Evolutionary conservation across 2,888 invertebrate genomes (phyloP), one percentile per base, ranked within the genome.

Genomic region (Campopleginae sp.): DNA sequence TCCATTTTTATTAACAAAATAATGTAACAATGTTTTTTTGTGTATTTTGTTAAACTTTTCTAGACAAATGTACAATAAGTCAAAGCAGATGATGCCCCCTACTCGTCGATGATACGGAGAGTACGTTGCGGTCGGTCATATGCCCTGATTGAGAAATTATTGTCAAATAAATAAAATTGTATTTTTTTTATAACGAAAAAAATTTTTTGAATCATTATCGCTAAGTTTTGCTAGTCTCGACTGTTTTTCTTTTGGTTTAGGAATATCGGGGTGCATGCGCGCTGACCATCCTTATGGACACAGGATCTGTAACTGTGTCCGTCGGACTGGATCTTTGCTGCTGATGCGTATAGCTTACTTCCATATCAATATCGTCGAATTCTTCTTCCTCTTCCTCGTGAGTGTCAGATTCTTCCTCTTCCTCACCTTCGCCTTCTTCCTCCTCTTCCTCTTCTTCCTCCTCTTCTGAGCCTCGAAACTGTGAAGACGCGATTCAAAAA

Each of bases 311-410:
- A 75, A 91, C 91, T 46, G 91, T 90, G 79, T 92, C 92, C 23
- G 92, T 92, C 63, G 93, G 93, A 87, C 93, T 93, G 48, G 93
- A 92, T 89, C 92, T 91, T 87, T 92, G 93, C 86, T 92, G 92
- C 85, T 92, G 93, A 89, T 93, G 92, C 33, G 93, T 89, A 85
- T 92, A 93, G 89, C 93, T 93, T 77, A 93, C 93, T 91, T 93
- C 93, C 93, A 93, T 93, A 83, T 93, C 93, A 78, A 93, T 92
- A 88, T 93, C 93, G 85, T 93, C 93, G 76, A 93, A 89, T 87
- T 93, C 93, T 86, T 93, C 93, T 80, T 93, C 93, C 80, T 93
- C 93, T 54, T 93, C 93, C 84, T 93, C 93, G 68, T 93, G 93
- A 7, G 92, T 92, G 85, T 93, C 93, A 0, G 93, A 93, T 74